Evolutionary conservation across 2,113 vertebrate genomes (phyloP).

Genomic region (Helogale parvula): DNA sequence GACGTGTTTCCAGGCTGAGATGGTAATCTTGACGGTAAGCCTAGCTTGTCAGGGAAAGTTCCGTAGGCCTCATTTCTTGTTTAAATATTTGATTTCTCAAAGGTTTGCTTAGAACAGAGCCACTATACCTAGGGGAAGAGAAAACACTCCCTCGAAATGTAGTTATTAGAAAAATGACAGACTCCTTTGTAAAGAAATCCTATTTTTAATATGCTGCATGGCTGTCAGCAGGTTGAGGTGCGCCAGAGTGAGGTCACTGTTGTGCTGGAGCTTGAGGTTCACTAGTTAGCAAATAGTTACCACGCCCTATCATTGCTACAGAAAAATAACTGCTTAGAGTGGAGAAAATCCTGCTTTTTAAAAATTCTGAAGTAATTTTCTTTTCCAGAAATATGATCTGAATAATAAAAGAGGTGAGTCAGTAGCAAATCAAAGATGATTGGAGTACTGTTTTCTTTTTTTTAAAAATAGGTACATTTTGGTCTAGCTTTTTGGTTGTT

Average conservation of each 20-base stretch:
- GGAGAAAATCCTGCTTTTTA: constrained; percentile 44
- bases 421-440: constrained; percentile 44
- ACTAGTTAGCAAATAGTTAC: constrained; percentile 71
- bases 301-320: neutral
- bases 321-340: constrained; percentile 46
- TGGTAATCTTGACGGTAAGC: neutral
- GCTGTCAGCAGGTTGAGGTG: constrained; percentile 56
- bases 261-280: neutral
- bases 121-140: constrained; percentile 36
- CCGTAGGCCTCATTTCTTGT: constrained; percentile 51
- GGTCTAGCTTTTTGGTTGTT: constrained; percentile 1
- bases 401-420: constrained; percentile 23
- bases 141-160: constrained; percentile 63
- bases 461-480: constrained; percentile 22
- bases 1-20: constrained; percentile 49
- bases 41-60: neutral
- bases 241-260: constrained; percentile 38
- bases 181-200: constrained; percentile 51
- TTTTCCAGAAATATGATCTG: neutral
- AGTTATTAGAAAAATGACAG: constrained; percentile 53
- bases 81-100: constrained; percentile 61
- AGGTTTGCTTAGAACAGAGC: constrained; percentile 45
- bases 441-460: neutral
- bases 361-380: constrained; percentile 46
- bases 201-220: constrained; percentile 31